Conservation (phyloP, 2,797 vertebrate genomes). For the Argya squamiceps region DNA sequence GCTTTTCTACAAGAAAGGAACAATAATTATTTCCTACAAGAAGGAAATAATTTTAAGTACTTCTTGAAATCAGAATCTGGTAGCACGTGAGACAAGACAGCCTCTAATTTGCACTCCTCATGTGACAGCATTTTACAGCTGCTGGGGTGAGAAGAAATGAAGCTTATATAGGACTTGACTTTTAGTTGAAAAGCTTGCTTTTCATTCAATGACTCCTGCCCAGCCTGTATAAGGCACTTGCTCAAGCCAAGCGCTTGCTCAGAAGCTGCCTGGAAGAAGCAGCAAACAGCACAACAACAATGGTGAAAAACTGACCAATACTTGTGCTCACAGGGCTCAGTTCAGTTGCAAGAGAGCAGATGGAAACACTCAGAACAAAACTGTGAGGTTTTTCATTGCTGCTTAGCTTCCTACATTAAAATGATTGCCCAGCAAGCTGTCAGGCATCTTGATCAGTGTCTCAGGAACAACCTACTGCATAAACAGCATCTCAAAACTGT, state of each 20-base stretch:
- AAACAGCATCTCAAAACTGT: background rate
- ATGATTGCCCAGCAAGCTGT: background rate
- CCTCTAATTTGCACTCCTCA: background rate
- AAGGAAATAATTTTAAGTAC: background rate
- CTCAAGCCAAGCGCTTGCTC: background rate
- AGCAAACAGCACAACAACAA: background rate
- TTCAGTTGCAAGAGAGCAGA: background rate
- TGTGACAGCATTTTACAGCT: background rate
- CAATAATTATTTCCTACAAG: no score
- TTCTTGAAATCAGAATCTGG: background rate
- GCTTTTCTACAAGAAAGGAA: no score
- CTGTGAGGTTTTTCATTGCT: background rate
- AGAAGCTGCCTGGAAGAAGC: background rate
- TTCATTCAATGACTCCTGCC: background rate
- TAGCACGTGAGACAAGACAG: accelerated
- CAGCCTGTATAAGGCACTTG: background rate
- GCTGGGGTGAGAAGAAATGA: background rate
- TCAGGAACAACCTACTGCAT: background rate
- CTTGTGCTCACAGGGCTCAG: background rate
- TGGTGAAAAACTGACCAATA: background rate
- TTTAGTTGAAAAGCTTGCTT: background rate
- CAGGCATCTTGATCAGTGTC: background rate
- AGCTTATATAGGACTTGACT: background rate
- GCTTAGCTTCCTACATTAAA: background rate
- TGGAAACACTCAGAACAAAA: background rate